These are phyloP conservation scores for Nycticebus coucang DNA, from an alignment of 2,113 vertebrate species.

Conservation along the genomic window DNA sequence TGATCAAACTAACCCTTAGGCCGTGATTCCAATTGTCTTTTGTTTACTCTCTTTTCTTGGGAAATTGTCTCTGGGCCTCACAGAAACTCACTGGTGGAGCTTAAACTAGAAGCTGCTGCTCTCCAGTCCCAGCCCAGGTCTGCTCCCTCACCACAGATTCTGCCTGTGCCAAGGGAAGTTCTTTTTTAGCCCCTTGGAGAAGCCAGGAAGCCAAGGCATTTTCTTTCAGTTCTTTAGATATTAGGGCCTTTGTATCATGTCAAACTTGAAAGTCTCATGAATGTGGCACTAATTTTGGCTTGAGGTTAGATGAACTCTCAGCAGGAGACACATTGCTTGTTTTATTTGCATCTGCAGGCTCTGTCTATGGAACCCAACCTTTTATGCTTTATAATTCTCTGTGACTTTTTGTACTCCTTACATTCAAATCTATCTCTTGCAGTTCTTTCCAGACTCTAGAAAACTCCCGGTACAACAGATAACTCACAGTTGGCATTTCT, in stretches of 20 bases:
- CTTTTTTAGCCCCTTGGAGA: not conserved
- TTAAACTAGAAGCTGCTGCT: not conserved
- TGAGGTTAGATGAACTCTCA: not conserved
- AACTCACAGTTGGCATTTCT: not conserved
- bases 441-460: not conserved
- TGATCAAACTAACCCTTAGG: not conserved
- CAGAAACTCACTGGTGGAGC: not conserved
- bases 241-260: not conserved
- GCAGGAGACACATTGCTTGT: not conserved
- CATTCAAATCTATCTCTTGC: not conserved
- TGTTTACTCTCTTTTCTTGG: not conserved
- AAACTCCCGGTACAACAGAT: not conserved
- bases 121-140: not conserved
- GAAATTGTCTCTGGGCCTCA: not conserved
- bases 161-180: not conserved
- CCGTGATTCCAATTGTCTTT: not conserved
- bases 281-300: not conserved
- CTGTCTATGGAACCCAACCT: not conserved
- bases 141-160: not conserved
- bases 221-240: constrained; percentile 11
- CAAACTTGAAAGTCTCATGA: not conserved
- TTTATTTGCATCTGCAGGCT: not conserved
- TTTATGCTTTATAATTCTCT: not conserved
- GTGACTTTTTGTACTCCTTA: not conserved
- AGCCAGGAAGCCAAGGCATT: not conserved